Base-by-base conservation (phyloP, 2,888 invertebrate species). In the Hirtodrosophila histrioides region DNA sequence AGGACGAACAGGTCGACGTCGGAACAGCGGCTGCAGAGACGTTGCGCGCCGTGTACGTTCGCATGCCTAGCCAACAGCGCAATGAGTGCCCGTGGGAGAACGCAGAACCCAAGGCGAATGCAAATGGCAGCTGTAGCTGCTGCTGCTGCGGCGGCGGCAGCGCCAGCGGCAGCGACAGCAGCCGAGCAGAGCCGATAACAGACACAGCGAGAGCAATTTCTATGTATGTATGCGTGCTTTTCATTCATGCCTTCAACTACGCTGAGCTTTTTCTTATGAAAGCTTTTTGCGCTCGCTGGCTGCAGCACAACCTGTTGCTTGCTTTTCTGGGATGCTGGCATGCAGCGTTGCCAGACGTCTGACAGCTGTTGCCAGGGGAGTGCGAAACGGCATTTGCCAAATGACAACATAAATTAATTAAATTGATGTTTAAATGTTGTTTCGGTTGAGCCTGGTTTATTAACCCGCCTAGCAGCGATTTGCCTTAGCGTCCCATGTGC, bases 1-100 rank as follows among this genome's bases (percentile, higher is more conserved):
- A 29, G 17, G 9, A 17, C 44, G 29, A 43, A 17, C 48, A 53
- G 40, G 39, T 41, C 11, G 39, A 29, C 43, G 44, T 41, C 24
- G 45, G 12, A 40, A 50, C 24, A 44, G 44, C 35, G 49, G 24
- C n/a, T 39, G 71, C 41, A 35, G 56, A 46, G 49, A 45, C 57
- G 49, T 65, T 61, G 76, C 84, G 73, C 69, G 57, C 46, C 75
- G 70, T 75, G 87, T 88, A 69, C 83, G 83, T 71, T 78, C 75
- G 63, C 68, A 44, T 72, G 76, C 85, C 75, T 80, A 80, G 75
- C 75, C 78, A 66, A 75, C 81, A 76, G 80, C 80, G 79, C 82
- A 89, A 89, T 88, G 88, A 89, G 86, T 74, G 77, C 72, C 61
- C 45, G 50, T 62, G 65, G 68, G 74, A 82, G 82, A 77, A 78